Evolutionary conservation across 2,113 vertebrate species (phyloP).

Genomic region (Halcyon senegalensis): DNA sequence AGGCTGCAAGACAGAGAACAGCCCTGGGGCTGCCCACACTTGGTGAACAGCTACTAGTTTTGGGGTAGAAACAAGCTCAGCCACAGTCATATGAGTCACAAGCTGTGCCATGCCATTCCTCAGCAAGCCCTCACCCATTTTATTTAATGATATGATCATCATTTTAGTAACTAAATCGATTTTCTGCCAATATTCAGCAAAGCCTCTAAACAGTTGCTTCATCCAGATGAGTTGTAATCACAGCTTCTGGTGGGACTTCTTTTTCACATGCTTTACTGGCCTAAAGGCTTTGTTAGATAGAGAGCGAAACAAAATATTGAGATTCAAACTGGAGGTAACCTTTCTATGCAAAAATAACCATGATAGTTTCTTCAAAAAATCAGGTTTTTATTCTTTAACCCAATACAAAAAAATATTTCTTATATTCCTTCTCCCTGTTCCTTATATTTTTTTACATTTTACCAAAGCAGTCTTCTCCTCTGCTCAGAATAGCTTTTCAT

Average conservation of each 20-base stretch:
- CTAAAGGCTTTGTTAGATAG: neutral
- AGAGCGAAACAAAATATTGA: neutral
- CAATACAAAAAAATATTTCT: neutral
- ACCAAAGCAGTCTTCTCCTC: neutral
- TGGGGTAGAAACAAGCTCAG: neutral
- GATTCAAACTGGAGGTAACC: neutral
- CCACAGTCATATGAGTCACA: neutral
- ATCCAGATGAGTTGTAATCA: neutral
- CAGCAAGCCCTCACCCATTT: neutral
- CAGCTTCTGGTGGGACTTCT: neutral
- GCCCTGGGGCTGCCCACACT: neutral
- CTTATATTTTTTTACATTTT: slow-evolving; percentile 19
- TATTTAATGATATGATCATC: neutral
- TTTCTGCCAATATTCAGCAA: neutral
- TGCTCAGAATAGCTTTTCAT: neutral
- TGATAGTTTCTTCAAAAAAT: neutral
- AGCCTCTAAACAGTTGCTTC: neutral
- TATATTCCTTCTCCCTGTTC: neutral
- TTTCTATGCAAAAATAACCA: neutral
- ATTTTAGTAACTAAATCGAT: neutral
- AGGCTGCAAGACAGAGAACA: neutral
- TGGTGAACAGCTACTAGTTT: neutral
- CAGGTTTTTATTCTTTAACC: neutral
- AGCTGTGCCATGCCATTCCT: neutral
- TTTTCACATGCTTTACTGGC: neutral